A percentile compares a stretch with the other conserved stretches of the same genome.
These are phyloP conservation scores for Fratercula arctica DNA, from an alignment of 2,797 vertebrate genomes.

Conservation along the genomic window DNA sequence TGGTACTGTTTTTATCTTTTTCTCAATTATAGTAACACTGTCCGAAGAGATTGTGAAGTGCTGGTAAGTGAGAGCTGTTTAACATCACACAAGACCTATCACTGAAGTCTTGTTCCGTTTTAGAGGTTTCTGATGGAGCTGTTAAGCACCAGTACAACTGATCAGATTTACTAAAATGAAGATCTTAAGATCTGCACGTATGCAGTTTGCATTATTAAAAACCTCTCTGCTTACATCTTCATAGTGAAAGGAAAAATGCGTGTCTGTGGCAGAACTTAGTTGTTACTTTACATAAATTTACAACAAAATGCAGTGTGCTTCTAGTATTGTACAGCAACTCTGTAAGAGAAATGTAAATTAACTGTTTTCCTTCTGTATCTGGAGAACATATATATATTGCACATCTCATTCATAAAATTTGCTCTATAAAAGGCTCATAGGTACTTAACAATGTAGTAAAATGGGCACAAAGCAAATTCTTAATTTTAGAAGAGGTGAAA, in stretches of 20 bases:
- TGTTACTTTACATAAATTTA: conserved; percentile 19
- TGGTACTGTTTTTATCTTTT: background rate
- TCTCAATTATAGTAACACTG: conserved; percentile 20
- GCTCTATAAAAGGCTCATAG: background rate
- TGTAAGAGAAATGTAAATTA: background rate
- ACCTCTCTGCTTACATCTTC: background rate
- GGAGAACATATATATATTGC: background rate
- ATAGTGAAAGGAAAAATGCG: background rate
- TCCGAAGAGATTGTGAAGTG: background rate
- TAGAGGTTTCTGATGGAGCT: background rate
- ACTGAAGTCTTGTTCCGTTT: background rate
- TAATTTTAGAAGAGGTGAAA: background rate
- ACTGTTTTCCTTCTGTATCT: background rate
- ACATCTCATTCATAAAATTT: background rate
- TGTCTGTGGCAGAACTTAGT: background rate
- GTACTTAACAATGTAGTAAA: background rate
- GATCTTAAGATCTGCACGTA: background rate
- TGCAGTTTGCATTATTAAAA: conserved; percentile 27
- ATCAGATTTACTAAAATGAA: background rate
- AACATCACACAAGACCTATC: background rate
- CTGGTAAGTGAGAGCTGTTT: conserved; percentile 18
- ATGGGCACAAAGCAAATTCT: background rate
- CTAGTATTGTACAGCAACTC: background rate
- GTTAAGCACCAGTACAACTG: background rate
- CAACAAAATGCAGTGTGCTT: background rate